These are phyloP conservation scores for Littorina saxatilis DNA, from an alignment of 1,140 invertebrate genomes.

Conservation along the genomic window DNA sequence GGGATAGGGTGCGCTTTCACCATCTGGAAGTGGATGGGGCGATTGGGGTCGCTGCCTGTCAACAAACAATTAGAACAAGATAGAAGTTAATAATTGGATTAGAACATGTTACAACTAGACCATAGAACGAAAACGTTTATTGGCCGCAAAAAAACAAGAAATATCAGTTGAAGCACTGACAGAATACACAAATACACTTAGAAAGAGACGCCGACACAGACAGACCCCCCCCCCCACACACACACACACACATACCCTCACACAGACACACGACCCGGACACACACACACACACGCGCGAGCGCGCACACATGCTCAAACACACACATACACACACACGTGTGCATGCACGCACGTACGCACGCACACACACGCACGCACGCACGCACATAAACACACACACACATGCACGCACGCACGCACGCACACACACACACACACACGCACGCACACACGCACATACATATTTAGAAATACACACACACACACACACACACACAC, in stretches of 20 bases:
- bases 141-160: neutral
- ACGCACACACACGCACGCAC: conserved; percentile 13
- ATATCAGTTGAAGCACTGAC: neutral
- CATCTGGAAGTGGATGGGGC: conserved; percentile 55
- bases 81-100: neutral
- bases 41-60: conserved; percentile 51
- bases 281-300: no score
- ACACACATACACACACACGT: no score
- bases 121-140: no score
- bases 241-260: no score
- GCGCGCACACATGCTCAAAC: no score
- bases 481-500: neutral
- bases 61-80: no score
- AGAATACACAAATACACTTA: neutral
- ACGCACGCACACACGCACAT: neutral
- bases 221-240: no score
- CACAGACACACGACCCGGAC: no score
- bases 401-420: no score
- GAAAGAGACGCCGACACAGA: neutral
- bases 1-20: conserved; percentile 59
- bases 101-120: neutral
- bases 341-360: conserved; percentile 13
- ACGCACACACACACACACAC: conserved; percentile 1
- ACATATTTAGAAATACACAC: neutral
- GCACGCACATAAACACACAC: no score